These are phyloP conservation scores for Chloropsis hardwickii DNA, from an alignment of 2,113 vertebrate genomes.

Conservation along the genomic window DNA sequence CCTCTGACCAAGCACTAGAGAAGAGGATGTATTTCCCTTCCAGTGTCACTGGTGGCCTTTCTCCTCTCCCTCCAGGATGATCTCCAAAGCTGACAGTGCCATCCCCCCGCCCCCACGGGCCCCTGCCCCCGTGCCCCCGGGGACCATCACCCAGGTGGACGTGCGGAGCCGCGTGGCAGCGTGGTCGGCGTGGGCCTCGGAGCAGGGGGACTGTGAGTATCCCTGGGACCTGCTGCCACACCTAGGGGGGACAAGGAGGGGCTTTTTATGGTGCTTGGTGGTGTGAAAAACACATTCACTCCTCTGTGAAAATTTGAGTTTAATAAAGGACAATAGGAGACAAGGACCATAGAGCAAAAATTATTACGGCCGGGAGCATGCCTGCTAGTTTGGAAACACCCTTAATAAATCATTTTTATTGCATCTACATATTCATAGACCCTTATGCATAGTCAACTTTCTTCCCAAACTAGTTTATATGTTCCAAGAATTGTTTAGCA, in stretches of 20 bases:
- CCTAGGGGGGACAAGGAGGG: rapidly evolving
- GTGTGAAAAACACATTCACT: no score
- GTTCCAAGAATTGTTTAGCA: no score
- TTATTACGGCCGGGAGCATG: no score
- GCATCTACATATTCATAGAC: no score
- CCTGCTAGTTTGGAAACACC: no score
- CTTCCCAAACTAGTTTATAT: no score
- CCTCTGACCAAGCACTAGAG: background rate
- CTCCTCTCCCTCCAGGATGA: slow-evolving; percentile 75
- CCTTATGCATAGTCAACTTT: no score
- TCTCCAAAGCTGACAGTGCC: slow-evolving; percentile 82
- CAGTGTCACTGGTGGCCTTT: background rate
- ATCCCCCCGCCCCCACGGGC: slow-evolving; percentile 88
- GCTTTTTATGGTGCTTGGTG: rapidly evolving
- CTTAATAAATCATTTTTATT: no score
- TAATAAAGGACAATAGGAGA: no score
- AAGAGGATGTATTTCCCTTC: background rate
- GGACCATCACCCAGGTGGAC: slow-evolving; percentile 79
- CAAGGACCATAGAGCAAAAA: no score
- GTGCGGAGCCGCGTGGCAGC: slow-evolving; percentile 84
- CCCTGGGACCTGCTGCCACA: background rate
- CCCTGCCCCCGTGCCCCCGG: slow-evolving; percentile 84
- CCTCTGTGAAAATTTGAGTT: no score
- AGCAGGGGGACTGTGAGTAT: slow-evolving; percentile 87
- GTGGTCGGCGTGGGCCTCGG: slow-evolving; percentile 86